Evolutionary conservation across 2,797 vertebrate species (phyloP).

Genomic region (Chaunax sp.): DNA sequence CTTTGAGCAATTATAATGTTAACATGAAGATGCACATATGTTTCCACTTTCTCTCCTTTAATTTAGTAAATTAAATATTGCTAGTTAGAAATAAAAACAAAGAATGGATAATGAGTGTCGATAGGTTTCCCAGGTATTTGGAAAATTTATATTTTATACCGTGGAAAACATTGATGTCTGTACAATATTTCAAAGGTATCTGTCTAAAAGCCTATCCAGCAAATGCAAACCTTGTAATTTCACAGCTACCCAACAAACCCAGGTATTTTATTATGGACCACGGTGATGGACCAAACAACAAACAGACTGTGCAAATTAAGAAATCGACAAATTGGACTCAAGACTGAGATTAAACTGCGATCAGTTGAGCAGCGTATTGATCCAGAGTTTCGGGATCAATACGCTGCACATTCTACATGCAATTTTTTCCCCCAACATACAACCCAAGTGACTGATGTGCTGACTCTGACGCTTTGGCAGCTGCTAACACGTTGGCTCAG

Average conservation of each 20-base stretch:
- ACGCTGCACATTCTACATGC: neutral
- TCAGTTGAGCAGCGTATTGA: constrained; percentile 4
- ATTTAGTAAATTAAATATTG: too few relatives aligned
- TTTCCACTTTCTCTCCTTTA: too few relatives aligned
- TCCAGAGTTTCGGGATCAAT: constrained; percentile 21
- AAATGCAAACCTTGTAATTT: too few relatives aligned
- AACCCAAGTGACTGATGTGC: constrained; percentile 19
- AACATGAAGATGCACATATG: too few relatives aligned
- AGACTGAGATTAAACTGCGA: constrained; percentile 1
- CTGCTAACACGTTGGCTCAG: constrained; percentile 8
- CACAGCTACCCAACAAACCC: too few relatives aligned
- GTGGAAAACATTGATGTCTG: neutral
- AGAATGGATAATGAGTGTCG: too few relatives aligned
- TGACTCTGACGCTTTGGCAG: constrained; percentile 17
- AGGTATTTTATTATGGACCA: neutral
- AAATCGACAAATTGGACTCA: neutral
- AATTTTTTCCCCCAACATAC: constrained; percentile 13
- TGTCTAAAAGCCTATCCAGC: too few relatives aligned
- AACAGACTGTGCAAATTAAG: neutral
- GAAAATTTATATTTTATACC: neutral
- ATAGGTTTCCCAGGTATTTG: too few relatives aligned
- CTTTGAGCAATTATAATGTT: too few relatives aligned
- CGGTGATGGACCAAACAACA: neutral
- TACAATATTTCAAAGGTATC: neutral
- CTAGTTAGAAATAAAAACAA: too few relatives aligned